A percentile compares a stretch with the other conserved stretches of the same genome.
Evolutionary conservation across 2,113 vertebrate genomes (phyloP).

Genomic region (Xiphophorus maculatus): DNA sequence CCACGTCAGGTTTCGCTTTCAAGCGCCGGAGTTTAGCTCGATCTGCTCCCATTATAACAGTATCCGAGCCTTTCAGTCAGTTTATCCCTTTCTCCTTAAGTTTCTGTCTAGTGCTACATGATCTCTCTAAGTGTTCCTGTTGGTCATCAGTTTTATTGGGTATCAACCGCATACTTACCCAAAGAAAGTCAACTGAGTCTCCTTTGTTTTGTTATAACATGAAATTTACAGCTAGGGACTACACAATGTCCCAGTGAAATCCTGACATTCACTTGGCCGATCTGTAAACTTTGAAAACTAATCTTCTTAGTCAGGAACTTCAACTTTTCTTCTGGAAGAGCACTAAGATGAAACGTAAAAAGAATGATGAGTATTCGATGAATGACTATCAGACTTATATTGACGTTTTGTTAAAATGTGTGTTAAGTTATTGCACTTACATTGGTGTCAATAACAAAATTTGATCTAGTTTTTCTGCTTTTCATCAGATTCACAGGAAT

Average conservation of each 20-base stretch:
- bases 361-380: too few relatives aligned
- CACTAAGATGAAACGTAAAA: too few relatives aligned
- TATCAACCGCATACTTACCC: constrained; percentile 53
- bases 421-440: too few relatives aligned
- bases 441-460: too few relatives aligned
- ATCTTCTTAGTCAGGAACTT: constrained; percentile 16
- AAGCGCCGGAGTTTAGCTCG: constrained; percentile 50
- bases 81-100: constrained; percentile 51
- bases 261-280: not conserved
- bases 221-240: constrained; percentile 15
- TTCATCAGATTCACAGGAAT: too few relatives aligned
- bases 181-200: constrained; percentile 41
- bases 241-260: not conserved
- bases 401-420: too few relatives aligned
- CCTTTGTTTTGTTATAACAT: constrained; percentile 25
- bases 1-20: constrained; percentile 61
- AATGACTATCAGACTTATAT: too few relatives aligned
- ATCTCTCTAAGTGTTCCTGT: constrained; percentile 63
- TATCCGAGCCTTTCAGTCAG: constrained; percentile 59
- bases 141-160: constrained; percentile 59
- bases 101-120: constrained; percentile 43
- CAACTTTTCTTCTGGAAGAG: not conserved
- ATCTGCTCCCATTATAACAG: constrained; percentile 66
- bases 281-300: not conserved
- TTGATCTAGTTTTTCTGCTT: too few relatives aligned